These are phyloP conservation scores for Pangasianodon gigas DNA, from an alignment of 2,113 vertebrate genomes.

Conservation along the genomic window DNA sequence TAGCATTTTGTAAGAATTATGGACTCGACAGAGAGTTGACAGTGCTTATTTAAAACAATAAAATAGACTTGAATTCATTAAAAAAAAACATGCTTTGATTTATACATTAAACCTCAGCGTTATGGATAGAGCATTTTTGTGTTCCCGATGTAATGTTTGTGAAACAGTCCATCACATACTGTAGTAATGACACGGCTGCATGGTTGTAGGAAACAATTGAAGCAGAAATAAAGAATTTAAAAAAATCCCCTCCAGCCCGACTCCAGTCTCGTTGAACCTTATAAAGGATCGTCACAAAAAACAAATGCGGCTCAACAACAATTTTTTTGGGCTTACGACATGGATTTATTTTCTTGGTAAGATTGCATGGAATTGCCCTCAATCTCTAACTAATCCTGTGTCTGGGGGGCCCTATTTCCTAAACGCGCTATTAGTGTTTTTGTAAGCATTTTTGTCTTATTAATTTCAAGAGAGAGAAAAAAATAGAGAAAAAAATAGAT, in stretches of 20 bases:
- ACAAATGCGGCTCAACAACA: not conserved
- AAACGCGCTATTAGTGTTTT: not conserved
- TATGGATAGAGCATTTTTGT: not conserved
- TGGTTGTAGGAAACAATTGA: not conserved
- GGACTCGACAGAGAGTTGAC: not conserved
- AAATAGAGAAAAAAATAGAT: not conserved
- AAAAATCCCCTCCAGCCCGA: not conserved
- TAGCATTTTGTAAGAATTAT: not conserved
- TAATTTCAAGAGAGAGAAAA: not conserved
- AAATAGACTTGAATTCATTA: not conserved
- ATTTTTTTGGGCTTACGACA: not conserved
- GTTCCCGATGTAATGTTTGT: not conserved
- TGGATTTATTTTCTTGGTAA: not conserved
- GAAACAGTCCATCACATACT: not conserved
- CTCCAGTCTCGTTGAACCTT: not conserved
- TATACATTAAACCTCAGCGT: not conserved
- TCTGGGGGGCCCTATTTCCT: not conserved
- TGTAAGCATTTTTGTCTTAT: not conserved
- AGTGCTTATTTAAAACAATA: not conserved
- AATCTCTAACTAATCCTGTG: not conserved
- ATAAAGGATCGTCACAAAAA: not conserved
- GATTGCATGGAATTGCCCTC: not conserved
- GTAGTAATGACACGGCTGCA: not conserved
- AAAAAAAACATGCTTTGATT: not conserved
- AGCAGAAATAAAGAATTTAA: not conserved